Evolutionary conservation across 2,113 vertebrate genomes (phyloP).

Genomic region (Halichoerus grypus): DNA sequence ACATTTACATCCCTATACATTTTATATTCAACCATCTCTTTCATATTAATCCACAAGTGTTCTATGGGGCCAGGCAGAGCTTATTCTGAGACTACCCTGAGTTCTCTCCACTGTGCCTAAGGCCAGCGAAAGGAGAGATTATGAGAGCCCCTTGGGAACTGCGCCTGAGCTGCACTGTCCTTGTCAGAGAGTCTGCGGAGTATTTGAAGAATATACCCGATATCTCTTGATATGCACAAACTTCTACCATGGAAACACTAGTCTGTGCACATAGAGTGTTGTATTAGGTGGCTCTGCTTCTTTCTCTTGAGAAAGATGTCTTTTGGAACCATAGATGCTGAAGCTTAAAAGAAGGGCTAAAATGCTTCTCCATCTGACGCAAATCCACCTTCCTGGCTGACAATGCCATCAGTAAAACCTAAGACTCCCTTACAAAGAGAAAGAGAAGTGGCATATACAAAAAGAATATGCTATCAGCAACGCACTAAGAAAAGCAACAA

Average conservation of each 20-base stretch:
- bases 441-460: constrained; percentile 58
- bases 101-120: neutral
- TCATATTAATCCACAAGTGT: neutral
- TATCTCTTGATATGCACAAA: constrained; percentile 6
- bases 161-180: neutral
- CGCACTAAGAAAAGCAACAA: constrained; percentile 51
- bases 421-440: constrained; percentile 57
- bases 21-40: neutral
- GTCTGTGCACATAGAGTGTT: neutral
- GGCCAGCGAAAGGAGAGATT: neutral
- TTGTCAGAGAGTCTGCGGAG: neutral
- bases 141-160: neutral
- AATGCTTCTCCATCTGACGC: neutral
- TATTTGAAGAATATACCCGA: neutral
- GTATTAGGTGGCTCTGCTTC: neutral
- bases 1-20: neutral
- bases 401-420: constrained; percentile 34
- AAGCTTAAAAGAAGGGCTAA: constrained; percentile 28
- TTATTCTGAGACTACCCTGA: neutral
- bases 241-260: constrained; percentile 19
- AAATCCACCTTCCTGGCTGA: constrained; percentile 19
- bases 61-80: neutral
- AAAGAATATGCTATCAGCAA: constrained; percentile 57
- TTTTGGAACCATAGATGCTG: neutral
- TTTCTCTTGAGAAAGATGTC: constrained; percentile 6